Evolutionary conservation across 2,888 invertebrate species (phyloP).

Genomic region (Xestobium rufovillosum): DNA sequence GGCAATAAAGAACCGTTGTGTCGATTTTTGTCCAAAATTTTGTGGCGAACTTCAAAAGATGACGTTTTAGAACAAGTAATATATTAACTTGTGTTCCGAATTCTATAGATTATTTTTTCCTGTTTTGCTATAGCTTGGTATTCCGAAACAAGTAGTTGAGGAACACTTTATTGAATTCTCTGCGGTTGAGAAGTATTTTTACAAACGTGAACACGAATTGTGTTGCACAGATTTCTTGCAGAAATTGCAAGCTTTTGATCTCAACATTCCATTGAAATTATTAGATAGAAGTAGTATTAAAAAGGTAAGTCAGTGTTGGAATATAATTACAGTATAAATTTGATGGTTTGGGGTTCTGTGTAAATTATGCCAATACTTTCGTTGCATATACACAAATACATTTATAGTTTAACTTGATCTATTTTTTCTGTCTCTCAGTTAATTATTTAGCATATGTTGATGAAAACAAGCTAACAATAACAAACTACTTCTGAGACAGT

Average conservation of each 20-base stretch:
- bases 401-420: too few relatives aligned
- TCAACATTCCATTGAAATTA: constrained; percentile 43
- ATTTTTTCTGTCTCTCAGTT: too few relatives aligned
- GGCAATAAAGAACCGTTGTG: constrained; percentile 45
- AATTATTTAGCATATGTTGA: too few relatives aligned
- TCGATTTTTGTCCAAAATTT: constrained; percentile 46
- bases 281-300: constrained; percentile 44
- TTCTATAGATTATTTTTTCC: constrained; percentile 6
- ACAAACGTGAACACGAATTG: constrained; percentile 52
- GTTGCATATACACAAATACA: too few relatives aligned
- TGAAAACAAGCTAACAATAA: too few relatives aligned
- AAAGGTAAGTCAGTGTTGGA: constrained; percentile 38
- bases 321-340: too few relatives aligned
- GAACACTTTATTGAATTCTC: constrained; percentile 57
- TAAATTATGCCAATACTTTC: too few relatives aligned
- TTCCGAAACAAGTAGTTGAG: constrained; percentile 55
- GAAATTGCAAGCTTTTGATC: constrained; percentile 41
- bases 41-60: constrained; percentile 65
- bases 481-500: too few relatives aligned
- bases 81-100: constrained; percentile 9
- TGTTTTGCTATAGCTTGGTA: constrained; percentile 50
- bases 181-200: constrained; percentile 68
- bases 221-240: constrained; percentile 46
- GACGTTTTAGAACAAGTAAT: constrained; percentile 56
- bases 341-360: too few relatives aligned